These are phyloP conservation scores for Denticeps clupeoides DNA, from an alignment of 2,797 vertebrate species.

Conservation along the genomic window DNA sequence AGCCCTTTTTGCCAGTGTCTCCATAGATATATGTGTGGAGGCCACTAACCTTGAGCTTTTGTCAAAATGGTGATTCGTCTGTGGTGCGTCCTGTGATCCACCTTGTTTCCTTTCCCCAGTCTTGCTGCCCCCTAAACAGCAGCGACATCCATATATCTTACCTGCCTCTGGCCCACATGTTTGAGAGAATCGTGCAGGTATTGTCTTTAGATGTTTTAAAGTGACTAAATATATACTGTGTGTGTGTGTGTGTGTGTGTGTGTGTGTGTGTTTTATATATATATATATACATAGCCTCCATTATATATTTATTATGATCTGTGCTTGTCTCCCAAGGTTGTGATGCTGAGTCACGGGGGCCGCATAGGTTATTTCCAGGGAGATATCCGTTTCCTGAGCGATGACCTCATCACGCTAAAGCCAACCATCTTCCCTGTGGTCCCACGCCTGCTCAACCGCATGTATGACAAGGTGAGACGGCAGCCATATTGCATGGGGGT, in stretches of 20 bases:
- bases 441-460: slow-evolving; percentile 88
- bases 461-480: slow-evolving; percentile 83
- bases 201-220: no score
- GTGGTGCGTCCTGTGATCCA: not conserved
- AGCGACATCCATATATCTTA: slow-evolving; percentile 57
- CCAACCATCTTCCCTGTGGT: slow-evolving; percentile 93
- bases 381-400: slow-evolving; percentile 88
- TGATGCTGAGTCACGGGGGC: slow-evolving; percentile 77
- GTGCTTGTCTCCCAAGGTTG: slow-evolving; percentile 51
- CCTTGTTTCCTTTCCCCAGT: slow-evolving; percentile 47
- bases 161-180: slow-evolving; percentile 69
- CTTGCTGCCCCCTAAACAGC: slow-evolving; percentile 25
- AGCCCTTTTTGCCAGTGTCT: no score
- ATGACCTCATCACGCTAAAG: slow-evolving; percentile 76
- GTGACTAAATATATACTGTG: no score
- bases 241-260: no score
- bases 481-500: no score
- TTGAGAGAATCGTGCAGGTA: slow-evolving; percentile 65
- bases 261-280: no score
- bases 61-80: not conserved
- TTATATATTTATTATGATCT: not conserved
- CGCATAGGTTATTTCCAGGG: slow-evolving; percentile 94
- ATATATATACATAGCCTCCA: no score
- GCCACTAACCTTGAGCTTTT: not conserved
- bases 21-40: no score